Evolutionary conservation across 2,888 invertebrate species (phyloP), one percentile per base, ranked within the genome.

Genomic region (Thymelicus acteon): DNA sequence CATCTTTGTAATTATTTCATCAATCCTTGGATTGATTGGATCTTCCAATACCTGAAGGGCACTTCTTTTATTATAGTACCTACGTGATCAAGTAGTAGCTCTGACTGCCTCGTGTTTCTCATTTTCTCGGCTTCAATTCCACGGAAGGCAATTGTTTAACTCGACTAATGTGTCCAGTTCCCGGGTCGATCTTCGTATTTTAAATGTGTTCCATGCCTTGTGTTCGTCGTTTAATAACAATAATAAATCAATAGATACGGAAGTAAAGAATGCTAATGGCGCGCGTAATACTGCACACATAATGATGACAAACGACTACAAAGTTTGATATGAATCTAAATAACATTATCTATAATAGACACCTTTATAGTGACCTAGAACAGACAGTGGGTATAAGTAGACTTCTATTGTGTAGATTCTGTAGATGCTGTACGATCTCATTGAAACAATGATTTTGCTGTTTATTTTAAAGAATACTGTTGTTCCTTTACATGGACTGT

Each of bases 291-390:
- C 57, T 37, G 31, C 57, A 31, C 57, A 49, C 62, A 62, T 62
- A 47, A 62, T 48, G 12, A 48, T 44, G 62, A 31, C 44, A 48
- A 48, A 48, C 37, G 48, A 62, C n/a, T 60, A 62, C 62, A 62
- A n/a, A 64, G 15, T 37, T 52, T 52, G 52, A 52, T 39, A 64
- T 64, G 63, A 48, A 49, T 64, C 64, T 64, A 52, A 64, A 64
- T 63, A 63, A 64, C 52, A 64, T 13, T 40, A 54, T 54, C n/a
- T 52, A 10, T 40, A 64, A 48, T 44, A 57, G 12, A 63, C 47
- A 63, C 49, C 58, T 69, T 57, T 58, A 37, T 58, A 37, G 37
- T 48, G 69, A 69, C 69, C 63, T 69, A 69, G 63, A 69, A 58
- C 69, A 47, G 48, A 57, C 19, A 57, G 7, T 47, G 8, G 1